A percentile compares a stretch with the other conserved stretches of the same genome.
These are phyloP conservation scores for Anser brachyrhynchus DNA, from an alignment of 2,113 vertebrate species.

Conservation along the genomic window DNA sequence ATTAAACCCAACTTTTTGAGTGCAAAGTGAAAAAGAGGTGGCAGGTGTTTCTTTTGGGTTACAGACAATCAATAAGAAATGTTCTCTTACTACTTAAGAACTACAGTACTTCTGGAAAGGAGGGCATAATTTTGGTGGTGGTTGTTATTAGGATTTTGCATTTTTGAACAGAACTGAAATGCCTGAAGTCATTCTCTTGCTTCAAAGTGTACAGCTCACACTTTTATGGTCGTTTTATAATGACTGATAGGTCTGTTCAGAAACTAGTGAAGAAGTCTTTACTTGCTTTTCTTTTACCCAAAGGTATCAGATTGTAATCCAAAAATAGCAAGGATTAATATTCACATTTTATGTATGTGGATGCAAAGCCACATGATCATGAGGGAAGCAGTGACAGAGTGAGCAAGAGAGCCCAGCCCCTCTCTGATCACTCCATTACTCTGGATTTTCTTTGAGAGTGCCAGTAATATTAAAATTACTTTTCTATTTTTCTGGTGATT, in stretches of 20 bases:
- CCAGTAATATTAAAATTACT: background rate
- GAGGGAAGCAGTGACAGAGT: background rate
- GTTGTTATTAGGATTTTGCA: background rate
- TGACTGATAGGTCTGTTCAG: background rate
- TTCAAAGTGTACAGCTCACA: background rate
- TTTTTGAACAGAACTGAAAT: background rate
- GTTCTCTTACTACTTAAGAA: background rate
- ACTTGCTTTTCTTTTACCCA: background rate
- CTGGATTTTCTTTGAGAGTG: background rate
- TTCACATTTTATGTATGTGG: accelerated
- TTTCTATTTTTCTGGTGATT: accelerated
- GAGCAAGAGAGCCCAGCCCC: background rate
- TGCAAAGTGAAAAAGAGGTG: background rate
- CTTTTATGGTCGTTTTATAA: background rate
- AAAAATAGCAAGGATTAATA: background rate
- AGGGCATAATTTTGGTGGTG: background rate
- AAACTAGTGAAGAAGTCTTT: background rate
- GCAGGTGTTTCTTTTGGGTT: background rate
- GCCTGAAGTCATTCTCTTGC: background rate
- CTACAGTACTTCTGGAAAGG: background rate
- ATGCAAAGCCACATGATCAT: background rate
- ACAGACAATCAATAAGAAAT: background rate
- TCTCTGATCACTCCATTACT: background rate
- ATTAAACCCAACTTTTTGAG: background rate
- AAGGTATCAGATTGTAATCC: background rate